phyloP scores from a whole-genome alignment of 2,888 invertebrate genomes.

The Drosophila atripex region DNA sequence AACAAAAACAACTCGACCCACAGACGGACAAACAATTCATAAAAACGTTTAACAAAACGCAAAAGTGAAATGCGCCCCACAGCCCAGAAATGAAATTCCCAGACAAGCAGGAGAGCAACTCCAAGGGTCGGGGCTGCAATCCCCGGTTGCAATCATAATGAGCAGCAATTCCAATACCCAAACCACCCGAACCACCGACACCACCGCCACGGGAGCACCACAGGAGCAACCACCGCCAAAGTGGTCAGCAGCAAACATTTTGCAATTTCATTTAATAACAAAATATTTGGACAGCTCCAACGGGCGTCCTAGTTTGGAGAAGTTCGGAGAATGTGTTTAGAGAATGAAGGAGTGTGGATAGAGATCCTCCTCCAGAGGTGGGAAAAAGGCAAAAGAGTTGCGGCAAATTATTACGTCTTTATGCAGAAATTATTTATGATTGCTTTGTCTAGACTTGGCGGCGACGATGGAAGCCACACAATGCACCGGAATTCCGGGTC shows the following conservation, averaged over 20 bases:
- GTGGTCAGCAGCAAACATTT: conserved; percentile 73
- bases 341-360: background rate
- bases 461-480: conserved; percentile 51
- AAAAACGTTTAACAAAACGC: conserved; percentile 70
- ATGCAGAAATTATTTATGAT: conserved; percentile 77
- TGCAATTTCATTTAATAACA: conserved; percentile 78
- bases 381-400: conserved; percentile 22
- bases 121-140: conserved; percentile 2
- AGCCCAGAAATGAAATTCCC: conserved; percentile 67
- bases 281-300: conserved; percentile 63
- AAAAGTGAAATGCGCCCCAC: conserved; percentile 51
- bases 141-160: conserved; percentile 57
- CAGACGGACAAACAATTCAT: conserved; percentile 52
- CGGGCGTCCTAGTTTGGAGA: conserved; percentile 31
- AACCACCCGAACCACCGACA: conserved; percentile 4
- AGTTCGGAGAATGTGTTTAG: conserved; percentile 1
- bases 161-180: conserved; percentile 36
- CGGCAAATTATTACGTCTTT: conserved; percentile 74
- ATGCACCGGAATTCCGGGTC: conserved; percentile 74
- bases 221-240: conserved; percentile 37
- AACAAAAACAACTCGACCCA: conserved; percentile 26
- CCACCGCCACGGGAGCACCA: background rate
- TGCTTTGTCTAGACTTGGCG: conserved; percentile 74
- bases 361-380: conserved; percentile 4
- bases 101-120: conserved; percentile 53